Conservation (phyloP, 2,888 invertebrate species). For the Argynnis bischoffii region DNA sequence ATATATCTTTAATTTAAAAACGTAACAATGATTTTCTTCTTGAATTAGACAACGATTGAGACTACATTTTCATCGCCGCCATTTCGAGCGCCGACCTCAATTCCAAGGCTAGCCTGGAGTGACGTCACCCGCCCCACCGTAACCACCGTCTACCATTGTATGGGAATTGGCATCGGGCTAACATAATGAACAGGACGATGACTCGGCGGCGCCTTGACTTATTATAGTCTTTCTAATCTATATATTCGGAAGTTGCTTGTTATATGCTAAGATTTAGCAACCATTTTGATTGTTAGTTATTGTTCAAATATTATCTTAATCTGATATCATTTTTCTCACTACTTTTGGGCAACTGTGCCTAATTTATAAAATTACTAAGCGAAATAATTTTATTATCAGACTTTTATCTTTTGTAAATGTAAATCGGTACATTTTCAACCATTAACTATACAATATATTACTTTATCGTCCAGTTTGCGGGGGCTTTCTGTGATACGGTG, state of each 20-base stretch:
- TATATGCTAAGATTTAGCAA: neutral
- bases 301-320: too few species aligned
- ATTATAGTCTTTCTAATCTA: slow-evolving; percentile 39
- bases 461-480: slow-evolving; percentile 56
- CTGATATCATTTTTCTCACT: neutral
- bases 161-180: slow-evolving; percentile 69
- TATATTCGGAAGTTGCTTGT: slow-evolving; percentile 24
- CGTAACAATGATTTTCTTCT: slow-evolving; percentile 33
- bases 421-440: slow-evolving; percentile 3
- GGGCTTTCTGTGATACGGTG: slow-evolving; percentile 58
- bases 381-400: neutral
- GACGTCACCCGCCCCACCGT: slow-evolving; percentile 70
- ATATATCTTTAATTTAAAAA: slow-evolving; percentile 18
- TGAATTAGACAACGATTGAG: slow-evolving; percentile 54
- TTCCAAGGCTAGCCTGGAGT: slow-evolving; percentile 73
- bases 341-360: too few species aligned
- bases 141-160: slow-evolving; percentile 66
- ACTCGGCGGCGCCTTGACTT: slow-evolving; percentile 52
- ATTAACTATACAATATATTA: slow-evolving; percentile 10
- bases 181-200: slow-evolving; percentile 70
- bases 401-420: neutral
- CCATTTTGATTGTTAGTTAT: too few species aligned
- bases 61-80: slow-evolving; percentile 70
- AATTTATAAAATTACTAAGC: slow-evolving; percentile 1
- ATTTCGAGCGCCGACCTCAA: slow-evolving; percentile 75